A percentile compares a stretch with the other conserved stretches of the same genome.
Conservation (phyloP, 92 coral and sea anemone genomes). For the Zoanthus sociatus region DNA sequence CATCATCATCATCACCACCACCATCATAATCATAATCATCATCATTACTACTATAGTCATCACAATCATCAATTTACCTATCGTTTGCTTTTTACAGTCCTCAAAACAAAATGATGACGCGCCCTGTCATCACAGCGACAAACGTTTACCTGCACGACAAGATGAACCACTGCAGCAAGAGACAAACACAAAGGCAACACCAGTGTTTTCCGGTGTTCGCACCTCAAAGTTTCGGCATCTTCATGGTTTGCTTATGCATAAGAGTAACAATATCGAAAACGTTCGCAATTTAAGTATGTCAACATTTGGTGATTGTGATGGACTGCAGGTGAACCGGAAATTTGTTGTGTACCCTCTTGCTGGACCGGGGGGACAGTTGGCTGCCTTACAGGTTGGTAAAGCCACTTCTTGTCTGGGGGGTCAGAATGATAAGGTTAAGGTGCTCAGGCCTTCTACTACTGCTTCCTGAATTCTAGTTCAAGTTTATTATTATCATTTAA, state of each 20-base stretch:
- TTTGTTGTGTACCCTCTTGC: slow-evolving; percentile 84
- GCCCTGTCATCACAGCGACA: background rate
- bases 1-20: too few species aligned
- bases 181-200: slow-evolving; percentile 52
- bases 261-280: slow-evolving; percentile 91
- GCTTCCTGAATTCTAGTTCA: too few species aligned
- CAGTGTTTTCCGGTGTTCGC: slow-evolving; percentile 78
- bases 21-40: too few species aligned
- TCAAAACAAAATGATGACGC: background rate
- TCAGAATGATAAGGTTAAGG: too few species aligned
- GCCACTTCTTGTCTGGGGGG: too few species aligned
- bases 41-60: background rate
- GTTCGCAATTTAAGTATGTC: slow-evolving; percentile 91
- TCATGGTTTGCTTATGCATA: slow-evolving; percentile 85
- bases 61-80: background rate
- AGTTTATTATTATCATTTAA: too few species aligned
- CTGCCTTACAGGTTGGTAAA: slow-evolving; percentile 81
- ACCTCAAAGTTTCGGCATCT: slow-evolving; percentile 90
- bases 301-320: slow-evolving; percentile 92
- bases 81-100: background rate
- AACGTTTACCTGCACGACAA: background rate
- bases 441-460: too few species aligned
- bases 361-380: slow-evolving; percentile 97
- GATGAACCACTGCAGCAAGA: slow-evolving; percentile 41
- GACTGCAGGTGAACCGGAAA: slow-evolving; percentile 82